Evolutionary conservation across 2,888 invertebrate genomes (phyloP).

Genomic region (Chalcosyrphus nemorum): DNA sequence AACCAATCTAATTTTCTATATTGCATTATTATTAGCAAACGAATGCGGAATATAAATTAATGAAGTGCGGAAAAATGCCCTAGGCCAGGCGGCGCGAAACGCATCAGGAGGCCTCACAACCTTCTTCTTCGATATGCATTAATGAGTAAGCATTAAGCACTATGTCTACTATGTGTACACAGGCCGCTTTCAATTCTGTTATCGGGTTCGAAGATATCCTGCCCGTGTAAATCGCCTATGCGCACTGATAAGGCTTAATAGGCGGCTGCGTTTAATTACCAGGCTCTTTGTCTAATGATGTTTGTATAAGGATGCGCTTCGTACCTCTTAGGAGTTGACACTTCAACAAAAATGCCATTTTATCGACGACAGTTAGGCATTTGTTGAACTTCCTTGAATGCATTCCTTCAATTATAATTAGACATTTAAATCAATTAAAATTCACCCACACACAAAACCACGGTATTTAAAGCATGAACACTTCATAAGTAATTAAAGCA

Average conservation of each 20-base stretch:
- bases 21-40: conserved; percentile 72
- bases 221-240: conserved; percentile 52
- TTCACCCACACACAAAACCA: conserved; percentile 11
- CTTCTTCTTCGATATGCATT: conserved; percentile 57
- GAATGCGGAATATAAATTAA: conserved; percentile 73
- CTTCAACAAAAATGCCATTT: neutral
- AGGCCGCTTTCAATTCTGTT: conserved; percentile 22
- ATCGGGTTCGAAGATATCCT: conserved; percentile 55
- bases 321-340: neutral
- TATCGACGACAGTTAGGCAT: no score
- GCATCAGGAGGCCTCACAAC: neutral
- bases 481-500: conserved; percentile 61
- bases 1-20: conserved; percentile 69
- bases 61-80: conserved; percentile 71
- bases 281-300: conserved; percentile 42
- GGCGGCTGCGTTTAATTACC: conserved; percentile 68
- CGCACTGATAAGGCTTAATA: conserved; percentile 53
- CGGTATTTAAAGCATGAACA: neutral
- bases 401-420: no score
- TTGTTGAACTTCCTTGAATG: no score
- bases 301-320: neutral
- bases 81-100: conserved; percentile 11
- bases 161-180: conserved; percentile 6
- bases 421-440: neutral
- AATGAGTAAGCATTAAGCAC: conserved; percentile 66